Evolutionary conservation across 2,113 vertebrate species (phyloP).

Genomic region (Tupaia chinensis): DNA sequence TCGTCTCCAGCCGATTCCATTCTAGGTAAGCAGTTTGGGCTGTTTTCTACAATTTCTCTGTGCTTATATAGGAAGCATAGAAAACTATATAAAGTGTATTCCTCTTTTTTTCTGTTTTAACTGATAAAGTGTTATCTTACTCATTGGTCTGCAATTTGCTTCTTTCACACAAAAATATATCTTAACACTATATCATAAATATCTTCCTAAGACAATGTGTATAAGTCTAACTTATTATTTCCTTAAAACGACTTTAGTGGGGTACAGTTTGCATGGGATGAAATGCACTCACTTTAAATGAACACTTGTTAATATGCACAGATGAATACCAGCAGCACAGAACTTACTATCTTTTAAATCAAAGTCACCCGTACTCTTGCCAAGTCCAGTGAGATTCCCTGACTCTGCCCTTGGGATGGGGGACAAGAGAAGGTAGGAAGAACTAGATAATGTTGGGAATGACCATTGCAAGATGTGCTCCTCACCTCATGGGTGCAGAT

Average conservation of each 20-base stretch:
- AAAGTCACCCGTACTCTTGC: neutral
- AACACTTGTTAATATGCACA: neutral
- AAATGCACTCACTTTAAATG: neutral
- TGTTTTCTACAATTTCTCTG: neutral
- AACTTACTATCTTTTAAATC: neutral
- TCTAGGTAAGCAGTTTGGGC: neutral
- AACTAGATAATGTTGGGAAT: neutral
- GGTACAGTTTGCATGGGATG: neutral
- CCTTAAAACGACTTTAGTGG: neutral
- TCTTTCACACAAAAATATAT: neutral
- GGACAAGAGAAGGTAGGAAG: neutral
- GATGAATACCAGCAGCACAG: neutral
- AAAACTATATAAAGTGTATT: neutral
- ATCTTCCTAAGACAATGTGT: neutral
- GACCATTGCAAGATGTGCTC: neutral
- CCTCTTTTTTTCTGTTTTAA: neutral
- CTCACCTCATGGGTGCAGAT: neutral
- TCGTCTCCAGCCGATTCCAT: too few relatives aligned
- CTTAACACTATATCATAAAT: neutral
- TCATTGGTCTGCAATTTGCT: neutral
- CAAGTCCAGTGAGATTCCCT: neutral
- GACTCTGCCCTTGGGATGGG: neutral
- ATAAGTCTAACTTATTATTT: neutral
- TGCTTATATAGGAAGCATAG: neutral
- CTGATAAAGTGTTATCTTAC: neutral